Evolutionary conservation across 2,888 invertebrate genomes (phyloP), one percentile per base, ranked within the genome.

Genomic region (Phasia obesa): DNA sequence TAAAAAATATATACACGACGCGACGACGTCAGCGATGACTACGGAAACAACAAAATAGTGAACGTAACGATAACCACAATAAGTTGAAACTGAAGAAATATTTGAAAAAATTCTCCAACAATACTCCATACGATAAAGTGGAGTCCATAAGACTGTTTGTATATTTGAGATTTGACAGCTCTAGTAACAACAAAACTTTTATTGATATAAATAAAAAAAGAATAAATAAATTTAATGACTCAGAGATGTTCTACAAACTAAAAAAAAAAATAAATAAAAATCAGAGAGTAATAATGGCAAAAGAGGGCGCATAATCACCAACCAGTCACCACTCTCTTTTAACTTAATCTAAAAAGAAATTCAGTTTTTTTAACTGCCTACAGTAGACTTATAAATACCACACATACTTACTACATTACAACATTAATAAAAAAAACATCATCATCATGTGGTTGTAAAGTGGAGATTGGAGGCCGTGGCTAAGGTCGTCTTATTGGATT

Each of bases 31-130:
- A 74, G 57, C 75, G 65, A 71, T 80, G 65, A 80, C 60, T 83
- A 59, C 78, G 49, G 73, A 73, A 80, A 71, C 83, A 76, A 80
- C 57, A 79, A 71, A 83, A 60, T 76, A 75, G 62, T 67, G 70
- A 79, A 80, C 75, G 75, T 79, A 62, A 71, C 80, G 83, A 71
- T 80, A 75, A 83, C 83, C 80, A 83, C 83, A 80, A 79, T 65
- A 75, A 53, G 65, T 71, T 70, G 74, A 71, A 71, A 67, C 79
- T 83, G 75, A 83, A 76, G 64, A 49, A 69, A 62, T 19, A 49
- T 11, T 60, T 49, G 21, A 51, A 77, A 35, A 71, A 31, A 78
- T 65, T 83, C 79, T 83, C 79, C 75, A 75, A 76, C 69, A 70
- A 53, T 53, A 83, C 74, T 75, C 60, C 75, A 78, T 21, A 81